A percentile compares a stretch with the other conserved stretches of the same genome.
Conservation (phyloP, 92 coral and sea anemone species). For the Chrysogorgia sp. region DNA sequence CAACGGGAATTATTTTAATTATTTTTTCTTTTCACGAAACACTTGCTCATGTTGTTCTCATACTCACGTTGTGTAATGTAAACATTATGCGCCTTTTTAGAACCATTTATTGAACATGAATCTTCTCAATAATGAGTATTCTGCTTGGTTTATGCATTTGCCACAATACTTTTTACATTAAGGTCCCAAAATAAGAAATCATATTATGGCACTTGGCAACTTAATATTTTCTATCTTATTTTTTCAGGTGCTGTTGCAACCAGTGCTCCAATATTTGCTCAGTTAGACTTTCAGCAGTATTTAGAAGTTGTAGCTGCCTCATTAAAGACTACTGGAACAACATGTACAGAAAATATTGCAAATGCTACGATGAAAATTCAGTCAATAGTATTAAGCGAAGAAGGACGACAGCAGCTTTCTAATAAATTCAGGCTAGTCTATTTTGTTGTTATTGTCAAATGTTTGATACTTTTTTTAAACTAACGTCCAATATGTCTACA, state of each 20-base stretch:
- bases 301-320: slow-evolving; percentile 94
- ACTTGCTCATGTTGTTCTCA: no score
- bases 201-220: not conserved
- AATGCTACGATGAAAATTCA: slow-evolving; percentile 74
- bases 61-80: no score
- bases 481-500: no score
- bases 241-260: slow-evolving; percentile 89
- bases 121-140: no score
- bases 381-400: slow-evolving; percentile 62
- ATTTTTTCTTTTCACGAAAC: no score
- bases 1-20: no score
- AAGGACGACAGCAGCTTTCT: slow-evolving; percentile 74
- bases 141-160: no score
- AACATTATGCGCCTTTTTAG: no score
- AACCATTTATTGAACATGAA: no score
- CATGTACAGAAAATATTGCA: slow-evolving; percentile 76
- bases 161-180: not conserved
- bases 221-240: not conserved
- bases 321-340: slow-evolving; percentile 81
- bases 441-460: not conserved
- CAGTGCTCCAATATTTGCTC: slow-evolving; percentile 92
- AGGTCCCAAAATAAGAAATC: not conserved
- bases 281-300: slow-evolving; percentile 81
- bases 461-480: no score
- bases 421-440: slow-evolving; percentile 66